phyloP scores from a whole-genome alignment of 2,113 vertebrate genomes.

The Uropsilus gracilis region DNA sequence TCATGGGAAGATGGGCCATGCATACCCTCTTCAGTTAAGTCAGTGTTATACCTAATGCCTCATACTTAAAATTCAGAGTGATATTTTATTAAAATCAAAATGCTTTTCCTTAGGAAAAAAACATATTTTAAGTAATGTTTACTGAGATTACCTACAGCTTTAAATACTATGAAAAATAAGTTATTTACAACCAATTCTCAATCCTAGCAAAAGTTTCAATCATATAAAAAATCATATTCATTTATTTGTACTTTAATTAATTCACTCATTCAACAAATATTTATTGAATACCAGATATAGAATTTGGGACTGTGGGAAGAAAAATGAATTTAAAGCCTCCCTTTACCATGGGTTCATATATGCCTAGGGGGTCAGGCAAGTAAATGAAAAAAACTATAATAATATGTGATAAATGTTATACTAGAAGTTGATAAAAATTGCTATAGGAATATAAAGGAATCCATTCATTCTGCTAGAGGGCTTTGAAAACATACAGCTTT shows the following conservation, averaged over 20 bases:
- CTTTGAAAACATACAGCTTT: background rate
- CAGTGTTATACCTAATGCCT: background rate
- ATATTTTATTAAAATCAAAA: slow-evolving; percentile 29
- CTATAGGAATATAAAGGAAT: background rate
- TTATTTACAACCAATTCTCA: background rate
- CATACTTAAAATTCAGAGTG: background rate
- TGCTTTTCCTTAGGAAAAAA: background rate
- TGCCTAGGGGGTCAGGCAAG: slow-evolving; percentile 3
- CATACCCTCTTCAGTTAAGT: background rate
- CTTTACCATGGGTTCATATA: background rate
- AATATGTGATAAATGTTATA: slow-evolving; percentile 25
- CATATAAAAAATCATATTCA: background rate
- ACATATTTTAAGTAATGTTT: background rate
- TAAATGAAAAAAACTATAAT: slow-evolving; percentile 45
- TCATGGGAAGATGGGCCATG: accelerated
- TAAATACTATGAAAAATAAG: background rate
- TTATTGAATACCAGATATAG: background rate
- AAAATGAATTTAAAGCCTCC: slow-evolving; percentile 32
- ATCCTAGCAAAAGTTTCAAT: background rate
- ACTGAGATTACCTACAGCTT: background rate
- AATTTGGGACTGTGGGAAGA: background rate
- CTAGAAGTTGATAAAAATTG: background rate
- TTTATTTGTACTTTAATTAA: slow-evolving; percentile 6
- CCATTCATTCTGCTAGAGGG: slow-evolving; percentile 21
- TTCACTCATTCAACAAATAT: background rate